A percentile compares a stretch with the other conserved stretches of the same genome.
Evolutionary conservation across 2,888 invertebrate genomes (phyloP).

Genomic region (Hirtodrosophila alboralis): DNA sequence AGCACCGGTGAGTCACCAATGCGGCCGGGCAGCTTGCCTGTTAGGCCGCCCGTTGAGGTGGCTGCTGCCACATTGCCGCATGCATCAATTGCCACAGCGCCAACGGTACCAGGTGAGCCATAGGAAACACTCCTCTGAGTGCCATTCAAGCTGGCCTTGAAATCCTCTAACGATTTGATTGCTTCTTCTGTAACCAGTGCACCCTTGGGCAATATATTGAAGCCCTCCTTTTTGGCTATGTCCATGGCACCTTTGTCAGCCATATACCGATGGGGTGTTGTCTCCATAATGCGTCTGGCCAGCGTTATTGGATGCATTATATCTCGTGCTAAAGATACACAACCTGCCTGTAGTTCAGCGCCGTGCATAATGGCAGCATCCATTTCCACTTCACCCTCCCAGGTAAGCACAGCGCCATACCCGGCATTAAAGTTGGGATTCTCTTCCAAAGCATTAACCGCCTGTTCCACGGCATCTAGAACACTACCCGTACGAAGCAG

Average conservation of each 20-base stretch:
- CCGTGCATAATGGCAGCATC: slow-evolving; percentile 94
- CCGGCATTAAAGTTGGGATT: slow-evolving; percentile 93
- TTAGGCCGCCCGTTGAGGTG: slow-evolving; percentile 93
- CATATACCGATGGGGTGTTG: slow-evolving; percentile 89
- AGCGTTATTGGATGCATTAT: slow-evolving; percentile 91
- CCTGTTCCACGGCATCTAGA: slow-evolving; percentile 91
- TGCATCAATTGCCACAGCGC: slow-evolving; percentile 91
- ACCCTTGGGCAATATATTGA: slow-evolving; percentile 87
- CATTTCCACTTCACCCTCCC: slow-evolving; percentile 92
- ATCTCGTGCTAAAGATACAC: slow-evolving; percentile 90
- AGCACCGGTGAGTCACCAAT: slow-evolving; percentile 90
- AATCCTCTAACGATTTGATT: slow-evolving; percentile 85
- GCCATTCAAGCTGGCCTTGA: slow-evolving; percentile 40
- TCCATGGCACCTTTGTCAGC: slow-evolving; percentile 90
- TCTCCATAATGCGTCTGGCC: slow-evolving; percentile 90
- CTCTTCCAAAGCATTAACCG: slow-evolving; percentile 90
- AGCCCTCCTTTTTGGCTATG: slow-evolving; percentile 87
- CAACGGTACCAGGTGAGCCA: slow-evolving; percentile 85
- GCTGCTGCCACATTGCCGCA: slow-evolving; percentile 90
- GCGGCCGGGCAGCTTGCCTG: slow-evolving; percentile 90
- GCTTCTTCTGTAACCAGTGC: slow-evolving; percentile 88
- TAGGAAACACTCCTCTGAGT: neutral
- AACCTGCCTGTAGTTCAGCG: slow-evolving; percentile 87
- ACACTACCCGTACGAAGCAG: slow-evolving; percentile 86
- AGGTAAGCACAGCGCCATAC: slow-evolving; percentile 91